These are phyloP conservation scores for Crotophaga sulcirostris DNA, from an alignment of 2,113 vertebrate genomes.

Conservation along the genomic window DNA sequence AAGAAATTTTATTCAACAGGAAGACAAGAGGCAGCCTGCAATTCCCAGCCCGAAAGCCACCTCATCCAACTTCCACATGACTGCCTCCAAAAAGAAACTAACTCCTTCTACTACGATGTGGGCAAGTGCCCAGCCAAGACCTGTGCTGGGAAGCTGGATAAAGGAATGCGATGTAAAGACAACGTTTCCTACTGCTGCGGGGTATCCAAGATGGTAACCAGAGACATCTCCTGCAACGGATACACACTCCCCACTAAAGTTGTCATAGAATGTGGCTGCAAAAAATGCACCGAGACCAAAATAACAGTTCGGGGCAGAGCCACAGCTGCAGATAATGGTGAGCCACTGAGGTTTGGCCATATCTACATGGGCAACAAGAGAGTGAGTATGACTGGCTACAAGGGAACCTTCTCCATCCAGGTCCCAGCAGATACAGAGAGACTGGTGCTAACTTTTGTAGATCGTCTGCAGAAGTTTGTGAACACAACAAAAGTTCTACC, in stretches of 20 bases:
- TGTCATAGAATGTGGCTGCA: conserved; percentile 85
- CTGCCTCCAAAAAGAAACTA: conserved; percentile 90
- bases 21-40: conserved; percentile 79
- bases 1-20: conserved; percentile 74
- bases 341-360: conserved; percentile 95
- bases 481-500: conserved; percentile 96
- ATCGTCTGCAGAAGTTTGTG: conserved; percentile 93
- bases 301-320: conserved; percentile 87
- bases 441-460: conserved; percentile 94
- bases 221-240: conserved; percentile 83
- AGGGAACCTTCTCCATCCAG: conserved; percentile 93
- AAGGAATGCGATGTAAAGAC: conserved; percentile 89
- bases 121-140: conserved; percentile 84
- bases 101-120: conserved; percentile 89
- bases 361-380: conserved; percentile 88
- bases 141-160: conserved; percentile 87
- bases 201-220: conserved; percentile 84
- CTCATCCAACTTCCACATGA: conserved; percentile 90
- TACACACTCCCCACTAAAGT: conserved; percentile 91
- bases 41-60: conserved; percentile 84
- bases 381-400: conserved; percentile 94
- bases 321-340: conserved; percentile 87
- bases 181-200: conserved; percentile 88
- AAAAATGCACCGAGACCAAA: conserved; percentile 87
- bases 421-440: conserved; percentile 88